Evolutionary conservation across 1,140 invertebrate genomes (phyloP).

Genomic region (Popillia japonica): DNA sequence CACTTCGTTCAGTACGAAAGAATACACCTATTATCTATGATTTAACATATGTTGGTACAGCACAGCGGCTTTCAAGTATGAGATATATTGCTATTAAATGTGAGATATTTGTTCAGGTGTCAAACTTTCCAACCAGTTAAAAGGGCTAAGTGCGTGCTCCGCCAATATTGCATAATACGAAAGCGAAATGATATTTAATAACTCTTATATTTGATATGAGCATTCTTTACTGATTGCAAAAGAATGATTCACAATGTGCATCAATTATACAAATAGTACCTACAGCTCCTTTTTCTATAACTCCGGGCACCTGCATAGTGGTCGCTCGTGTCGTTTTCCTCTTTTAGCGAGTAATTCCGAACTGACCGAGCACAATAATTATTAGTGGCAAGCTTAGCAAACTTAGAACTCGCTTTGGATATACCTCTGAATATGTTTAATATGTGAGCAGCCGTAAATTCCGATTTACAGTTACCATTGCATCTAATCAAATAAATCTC

Average conservation of each 20-base stretch:
- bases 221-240: too few species aligned
- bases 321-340: slow-evolving; percentile 1
- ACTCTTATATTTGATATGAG: too few species aligned
- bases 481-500: slow-evolving; percentile 15
- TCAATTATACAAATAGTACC: neutral
- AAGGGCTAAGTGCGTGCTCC: too few species aligned
- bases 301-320: neutral
- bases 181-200: too few species aligned
- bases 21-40: too few species aligned
- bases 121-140: too few species aligned
- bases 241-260: neutral
- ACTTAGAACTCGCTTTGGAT: neutral
- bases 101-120: too few species aligned
- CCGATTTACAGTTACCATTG: slow-evolving; percentile 14
- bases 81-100: too few species aligned
- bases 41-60: too few species aligned
- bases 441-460: slow-evolving; percentile 13
- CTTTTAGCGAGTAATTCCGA: slow-evolving; percentile 5
- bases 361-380: slow-evolving; percentile 9
- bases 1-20: too few species aligned
- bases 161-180: too few species aligned
- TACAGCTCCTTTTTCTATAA: neutral
- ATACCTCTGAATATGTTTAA: slow-evolving; percentile 13
- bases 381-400: neutral
- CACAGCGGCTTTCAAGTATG: too few species aligned